These are phyloP conservation scores for Capitella teleta DNA, from an alignment of 1,140 invertebrate genomes.

Conservation along the genomic window DNA sequence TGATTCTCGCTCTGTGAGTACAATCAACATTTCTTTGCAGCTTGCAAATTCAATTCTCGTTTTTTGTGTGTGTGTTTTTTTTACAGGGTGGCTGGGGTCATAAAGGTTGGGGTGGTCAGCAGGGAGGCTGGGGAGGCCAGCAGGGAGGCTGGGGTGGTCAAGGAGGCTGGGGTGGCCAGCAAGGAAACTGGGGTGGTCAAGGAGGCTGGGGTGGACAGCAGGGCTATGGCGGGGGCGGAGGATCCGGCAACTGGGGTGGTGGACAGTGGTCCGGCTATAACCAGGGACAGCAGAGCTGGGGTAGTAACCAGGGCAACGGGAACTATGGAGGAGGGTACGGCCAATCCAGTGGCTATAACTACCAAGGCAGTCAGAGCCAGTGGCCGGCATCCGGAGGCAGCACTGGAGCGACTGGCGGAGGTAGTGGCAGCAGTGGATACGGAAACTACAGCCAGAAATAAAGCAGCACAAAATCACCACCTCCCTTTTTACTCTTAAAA, in stretches of 20 bases:
- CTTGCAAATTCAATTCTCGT: neutral
- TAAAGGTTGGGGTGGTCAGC: neutral
- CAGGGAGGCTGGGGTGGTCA: neutral
- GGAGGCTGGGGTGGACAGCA: conserved; percentile 12
- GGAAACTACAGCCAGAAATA: neutral
- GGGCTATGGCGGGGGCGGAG: neutral
- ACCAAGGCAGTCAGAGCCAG: neutral
- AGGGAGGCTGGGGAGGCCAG: neutral
- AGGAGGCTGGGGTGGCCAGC: conserved; percentile 7
- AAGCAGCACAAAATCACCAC: neutral
- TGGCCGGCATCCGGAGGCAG: conserved; percentile 3
- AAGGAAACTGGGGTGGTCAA: conserved; percentile 13
- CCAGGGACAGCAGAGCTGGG: conserved; percentile 5
- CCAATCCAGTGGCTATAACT: neutral
- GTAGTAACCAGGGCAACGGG: neutral
- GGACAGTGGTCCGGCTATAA: neutral
- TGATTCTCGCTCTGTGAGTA: neutral
- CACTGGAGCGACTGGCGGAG: conserved; percentile 2
- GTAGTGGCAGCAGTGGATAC: conserved; percentile 9
- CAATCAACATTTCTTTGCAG: neutral
- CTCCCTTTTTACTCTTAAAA: too few relatives aligned
- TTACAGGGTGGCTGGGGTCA: neutral
- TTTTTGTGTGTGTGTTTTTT: neutral
- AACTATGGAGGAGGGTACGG: neutral
- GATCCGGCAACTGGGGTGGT: neutral